Percentiles rank a stretch among this genome's conserved stretches.
Evolutionary conservation across 2,113 vertebrate species (phyloP).

Genomic region (Toxotes jaculatrix): DNA sequence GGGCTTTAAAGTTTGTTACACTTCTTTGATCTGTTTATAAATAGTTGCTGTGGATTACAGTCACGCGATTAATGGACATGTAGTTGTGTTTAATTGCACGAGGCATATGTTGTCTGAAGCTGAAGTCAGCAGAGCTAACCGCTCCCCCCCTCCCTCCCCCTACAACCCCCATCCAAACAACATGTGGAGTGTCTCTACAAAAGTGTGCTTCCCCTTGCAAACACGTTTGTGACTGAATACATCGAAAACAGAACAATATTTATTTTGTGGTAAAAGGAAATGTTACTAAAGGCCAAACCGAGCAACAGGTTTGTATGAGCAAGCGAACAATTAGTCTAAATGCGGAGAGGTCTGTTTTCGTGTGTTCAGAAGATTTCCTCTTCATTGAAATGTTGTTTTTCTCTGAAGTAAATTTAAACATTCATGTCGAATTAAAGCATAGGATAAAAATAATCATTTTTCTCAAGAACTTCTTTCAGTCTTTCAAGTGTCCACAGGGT

Average conservation of each 20-base stretch:
- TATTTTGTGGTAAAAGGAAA: not conserved
- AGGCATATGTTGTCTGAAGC: constrained; percentile 27
- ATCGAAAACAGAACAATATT: not conserved
- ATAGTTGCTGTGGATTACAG: constrained; percentile 27
- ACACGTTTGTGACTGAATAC: not conserved
- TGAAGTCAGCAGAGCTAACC: constrained; percentile 38
- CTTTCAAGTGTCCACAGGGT: not conserved
- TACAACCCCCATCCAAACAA: constrained; percentile 30
- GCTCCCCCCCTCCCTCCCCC: not conserved
- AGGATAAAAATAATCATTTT: too few relatives aligned
- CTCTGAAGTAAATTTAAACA: too few relatives aligned
- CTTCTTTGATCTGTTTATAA: constrained; percentile 15
- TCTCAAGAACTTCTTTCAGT: not conserved
- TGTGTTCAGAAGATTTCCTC: not conserved
- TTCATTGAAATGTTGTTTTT: too few relatives aligned
- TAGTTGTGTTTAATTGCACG: constrained; percentile 56
- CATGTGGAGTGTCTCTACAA: constrained; percentile 48
- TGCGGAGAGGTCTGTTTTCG: not conserved
- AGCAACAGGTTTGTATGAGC: constrained; percentile 67
- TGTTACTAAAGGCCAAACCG: not conserved
- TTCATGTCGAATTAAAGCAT: too few relatives aligned
- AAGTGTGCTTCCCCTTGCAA: constrained; percentile 14
- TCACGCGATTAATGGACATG: constrained; percentile 6
- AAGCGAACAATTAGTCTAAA: not conserved
- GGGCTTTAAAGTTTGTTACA: constrained; percentile 54